phyloP scores from a whole-genome alignment of 2,888 invertebrate genomes.

The Steinernema carpocapsae region DNA sequence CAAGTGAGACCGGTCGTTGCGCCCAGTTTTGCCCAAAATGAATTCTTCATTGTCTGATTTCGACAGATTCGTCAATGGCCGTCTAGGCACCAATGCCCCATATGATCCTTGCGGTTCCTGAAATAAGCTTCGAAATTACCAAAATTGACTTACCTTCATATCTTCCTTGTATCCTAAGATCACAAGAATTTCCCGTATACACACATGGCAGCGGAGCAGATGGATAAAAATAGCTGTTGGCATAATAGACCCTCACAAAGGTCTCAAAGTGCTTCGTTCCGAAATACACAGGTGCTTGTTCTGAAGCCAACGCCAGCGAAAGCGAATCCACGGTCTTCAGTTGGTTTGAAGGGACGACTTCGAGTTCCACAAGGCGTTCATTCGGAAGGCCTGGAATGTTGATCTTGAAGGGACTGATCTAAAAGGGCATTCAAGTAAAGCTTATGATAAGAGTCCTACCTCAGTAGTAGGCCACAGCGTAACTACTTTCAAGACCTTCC shows the following conservation, averaged over 20 bases:
- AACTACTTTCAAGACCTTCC: slow-evolving; percentile 42
- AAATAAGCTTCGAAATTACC: no score
- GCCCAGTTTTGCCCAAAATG: no score
- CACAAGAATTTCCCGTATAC: neutral
- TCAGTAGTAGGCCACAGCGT: slow-evolving; percentile 62
- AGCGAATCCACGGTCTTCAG: neutral
- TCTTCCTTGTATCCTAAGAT: neutral
- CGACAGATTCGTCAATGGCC: no score
- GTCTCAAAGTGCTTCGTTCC: neutral
- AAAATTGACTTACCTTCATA: neutral
- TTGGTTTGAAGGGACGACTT: neutral
- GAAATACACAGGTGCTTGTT: neutral
- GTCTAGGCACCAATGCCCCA: no score
- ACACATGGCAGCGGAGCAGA: neutral
- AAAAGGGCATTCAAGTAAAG: neutral
- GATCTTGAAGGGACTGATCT: neutral
- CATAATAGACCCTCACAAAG: neutral
- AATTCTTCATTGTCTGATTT: no score
- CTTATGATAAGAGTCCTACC: slow-evolving; percentile 38
- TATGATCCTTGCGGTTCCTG: no score
- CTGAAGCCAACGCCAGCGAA: neutral
- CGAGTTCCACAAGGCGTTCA: neutral
- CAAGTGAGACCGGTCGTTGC: no score
- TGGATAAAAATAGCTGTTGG: neutral
- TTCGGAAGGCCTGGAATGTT: neutral